phyloP scores from a whole-genome alignment of 30 jellyfish, hydroid and myxozoan species.

The Aurelia sp. region DNA sequence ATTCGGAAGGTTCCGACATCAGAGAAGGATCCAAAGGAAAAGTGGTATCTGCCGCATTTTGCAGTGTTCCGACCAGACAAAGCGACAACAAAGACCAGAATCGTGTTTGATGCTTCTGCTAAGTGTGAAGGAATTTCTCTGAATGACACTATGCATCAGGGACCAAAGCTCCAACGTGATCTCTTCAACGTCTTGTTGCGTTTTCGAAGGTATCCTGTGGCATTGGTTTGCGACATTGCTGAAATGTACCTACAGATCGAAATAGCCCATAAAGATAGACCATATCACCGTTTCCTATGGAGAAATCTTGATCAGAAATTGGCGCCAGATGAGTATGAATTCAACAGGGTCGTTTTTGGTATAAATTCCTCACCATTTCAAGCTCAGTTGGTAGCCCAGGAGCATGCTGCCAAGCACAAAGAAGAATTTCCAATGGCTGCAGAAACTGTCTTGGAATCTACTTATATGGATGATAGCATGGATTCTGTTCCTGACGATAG shows the following conservation, averaged over 20 bases:
- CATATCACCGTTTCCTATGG: constrained; percentile 67
- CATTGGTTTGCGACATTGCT: constrained; percentile 68
- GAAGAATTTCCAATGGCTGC: too few species aligned
- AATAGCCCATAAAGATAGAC: constrained; percentile 24
- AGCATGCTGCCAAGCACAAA: too few species aligned
- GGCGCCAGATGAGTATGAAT: constrained; percentile 31
- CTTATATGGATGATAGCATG: too few species aligned
- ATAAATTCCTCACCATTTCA: too few species aligned
- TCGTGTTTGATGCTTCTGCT: constrained; percentile 19
- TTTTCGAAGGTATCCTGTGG: constrained; percentile 68
- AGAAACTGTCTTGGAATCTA: too few species aligned
- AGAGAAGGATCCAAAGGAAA: not conserved
- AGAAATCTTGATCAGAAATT: constrained; percentile 35
- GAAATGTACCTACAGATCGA: constrained; percentile 62
- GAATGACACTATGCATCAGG: constrained; percentile 51
- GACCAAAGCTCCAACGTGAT: constrained; percentile 56
- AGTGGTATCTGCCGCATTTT: constrained; percentile 61
- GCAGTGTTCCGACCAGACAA: constrained; percentile 23
- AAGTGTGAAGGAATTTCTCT: constrained; percentile 33
- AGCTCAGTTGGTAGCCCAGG: not conserved
- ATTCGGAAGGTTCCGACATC: not conserved
- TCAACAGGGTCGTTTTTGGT: too few species aligned
- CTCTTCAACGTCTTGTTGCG: constrained; percentile 8
- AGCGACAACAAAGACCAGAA: constrained; percentile 32
- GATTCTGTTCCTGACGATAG: too few species aligned